Conservation (phyloP, 2,888 invertebrate genomes). For the Laothoe populi region DNA sequence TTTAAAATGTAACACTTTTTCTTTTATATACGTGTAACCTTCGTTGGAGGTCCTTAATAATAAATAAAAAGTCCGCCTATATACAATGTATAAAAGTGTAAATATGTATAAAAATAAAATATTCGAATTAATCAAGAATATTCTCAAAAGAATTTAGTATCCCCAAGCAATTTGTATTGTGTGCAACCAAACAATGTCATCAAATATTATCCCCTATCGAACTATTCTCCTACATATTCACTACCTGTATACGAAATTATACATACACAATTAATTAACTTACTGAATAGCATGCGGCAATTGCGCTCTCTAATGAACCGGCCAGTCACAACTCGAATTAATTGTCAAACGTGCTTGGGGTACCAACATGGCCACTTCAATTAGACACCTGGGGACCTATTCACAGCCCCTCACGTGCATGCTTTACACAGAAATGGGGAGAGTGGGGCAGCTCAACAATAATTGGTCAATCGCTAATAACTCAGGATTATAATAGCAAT, state of each 20-base stretch:
- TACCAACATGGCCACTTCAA: conserved; percentile 57
- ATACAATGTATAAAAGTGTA: no score
- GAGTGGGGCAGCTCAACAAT: conserved; percentile 29
- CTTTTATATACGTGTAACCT: no score
- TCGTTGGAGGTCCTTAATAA: no score
- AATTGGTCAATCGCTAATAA: conserved; percentile 42
- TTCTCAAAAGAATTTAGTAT: not conserved
- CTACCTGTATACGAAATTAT: conserved; percentile 34
- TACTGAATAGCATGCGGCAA: conserved; percentile 60
- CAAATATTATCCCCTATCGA: conserved; percentile 17
- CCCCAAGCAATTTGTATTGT: conserved; percentile 3
- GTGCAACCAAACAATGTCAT: conserved; percentile 15
- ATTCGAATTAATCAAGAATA: not conserved
- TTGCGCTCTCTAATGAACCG: conserved; percentile 72
- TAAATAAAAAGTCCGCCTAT: no score
- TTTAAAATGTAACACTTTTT: no score
- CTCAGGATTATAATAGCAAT: conserved; percentile 42
- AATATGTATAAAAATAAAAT: not conserved
- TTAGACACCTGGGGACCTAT: conserved; percentile 42
- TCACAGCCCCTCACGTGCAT: conserved; percentile 30
- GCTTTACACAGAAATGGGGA: conserved; percentile 26
- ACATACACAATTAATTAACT: conserved; percentile 61
- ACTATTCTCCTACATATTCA: conserved; percentile 12
- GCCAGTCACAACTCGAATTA: conserved; percentile 65
- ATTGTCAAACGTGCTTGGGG: conserved; percentile 72